These are phyloP conservation scores for Hypocryptadius cinnamomeus DNA, from an alignment of 2,113 vertebrate genomes.

Conservation along the genomic window DNA sequence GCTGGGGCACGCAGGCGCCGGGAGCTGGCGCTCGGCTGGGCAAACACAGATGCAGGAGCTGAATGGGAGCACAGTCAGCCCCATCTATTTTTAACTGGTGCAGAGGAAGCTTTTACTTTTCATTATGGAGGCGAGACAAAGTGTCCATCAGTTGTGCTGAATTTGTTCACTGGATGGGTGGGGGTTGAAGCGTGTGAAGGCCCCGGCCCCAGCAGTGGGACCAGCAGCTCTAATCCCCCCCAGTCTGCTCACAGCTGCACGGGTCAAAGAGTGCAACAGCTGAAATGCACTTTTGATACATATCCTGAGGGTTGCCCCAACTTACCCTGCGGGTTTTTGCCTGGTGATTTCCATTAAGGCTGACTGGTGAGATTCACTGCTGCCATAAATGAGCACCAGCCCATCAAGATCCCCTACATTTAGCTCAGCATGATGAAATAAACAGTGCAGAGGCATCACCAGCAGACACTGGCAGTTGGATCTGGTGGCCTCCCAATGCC, in stretches of 20 bases:
- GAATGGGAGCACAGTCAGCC: conserved; percentile 28
- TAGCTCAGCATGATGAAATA: not conserved
- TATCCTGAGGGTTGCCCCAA: not conserved
- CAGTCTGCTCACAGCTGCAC: not conserved
- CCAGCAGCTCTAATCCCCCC: not conserved
- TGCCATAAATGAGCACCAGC: not conserved
- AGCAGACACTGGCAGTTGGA: not conserved
- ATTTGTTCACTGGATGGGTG: not conserved
- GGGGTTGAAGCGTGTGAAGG: not conserved
- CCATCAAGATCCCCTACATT: not conserved
- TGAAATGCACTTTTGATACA: conserved; percentile 6
- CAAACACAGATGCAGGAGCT: conserved; percentile 23
- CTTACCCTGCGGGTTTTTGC: not conserved
- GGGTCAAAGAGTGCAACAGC: conserved; percentile 1
- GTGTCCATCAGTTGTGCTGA: not conserved
- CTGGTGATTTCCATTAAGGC: not conserved
- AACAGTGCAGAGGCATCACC: not conserved
- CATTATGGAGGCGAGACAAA: not conserved
- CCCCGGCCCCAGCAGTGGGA: not conserved
- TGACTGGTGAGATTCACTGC: not conserved
- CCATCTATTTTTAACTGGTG: conserved; percentile 1
- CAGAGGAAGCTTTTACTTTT: conserved; percentile 44
- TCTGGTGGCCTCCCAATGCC: not conserved
- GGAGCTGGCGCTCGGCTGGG: not conserved
- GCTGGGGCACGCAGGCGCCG: not conserved